Evolutionary conservation across 2,888 invertebrate species (phyloP), one percentile per base, ranked within the genome.

Genomic region (Pardosa pseudoannulata): DNA sequence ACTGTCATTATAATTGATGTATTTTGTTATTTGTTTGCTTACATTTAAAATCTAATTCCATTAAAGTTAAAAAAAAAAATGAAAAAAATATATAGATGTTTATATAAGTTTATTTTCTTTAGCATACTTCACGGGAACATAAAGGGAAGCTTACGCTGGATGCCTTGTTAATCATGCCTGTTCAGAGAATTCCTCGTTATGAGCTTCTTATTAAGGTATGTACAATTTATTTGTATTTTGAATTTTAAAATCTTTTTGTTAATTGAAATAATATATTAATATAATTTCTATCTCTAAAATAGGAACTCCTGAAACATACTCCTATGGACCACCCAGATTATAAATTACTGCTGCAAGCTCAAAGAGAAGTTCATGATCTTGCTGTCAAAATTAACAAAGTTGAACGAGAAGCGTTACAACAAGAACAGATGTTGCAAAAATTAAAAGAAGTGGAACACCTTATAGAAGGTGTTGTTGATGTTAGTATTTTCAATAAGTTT

Each of bases 101-200:
- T 36, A 36, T 67, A 11, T 13, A 32, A n/a, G 11, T 28, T 27
- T 5, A 56, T 39, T 67, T 56, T 64, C 75, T 75, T 50, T 31
- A 94, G 93, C 94, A 95, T 19, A 96, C 95, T 93, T 95, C 96
- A 19, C 94, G 97, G 56, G 97, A 98, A 91, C 98, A 98, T 91
- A 96, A 96, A 91, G 97, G 97, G 71, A 98, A 98, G 92, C 93
- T 98, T 78, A 91, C 92, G 13, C 92, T 99, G 90, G 98, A 98
- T 92, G 97, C 98, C 89, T 93, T 98, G 88, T 94, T 99, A 76
- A 98, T 99, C 88, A 97, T 98, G 92, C 98, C 98, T 0, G 97
- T 98, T 70, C 98, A 99, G 93, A 95, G 98, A 92, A 98, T 99
- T 91, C 98, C 98, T 11, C 94, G 96, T 91, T 98, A 98, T 92